phyloP scores from a whole-genome alignment of 2,797 vertebrate species.

The Gymnocypris eckloni region DNA sequence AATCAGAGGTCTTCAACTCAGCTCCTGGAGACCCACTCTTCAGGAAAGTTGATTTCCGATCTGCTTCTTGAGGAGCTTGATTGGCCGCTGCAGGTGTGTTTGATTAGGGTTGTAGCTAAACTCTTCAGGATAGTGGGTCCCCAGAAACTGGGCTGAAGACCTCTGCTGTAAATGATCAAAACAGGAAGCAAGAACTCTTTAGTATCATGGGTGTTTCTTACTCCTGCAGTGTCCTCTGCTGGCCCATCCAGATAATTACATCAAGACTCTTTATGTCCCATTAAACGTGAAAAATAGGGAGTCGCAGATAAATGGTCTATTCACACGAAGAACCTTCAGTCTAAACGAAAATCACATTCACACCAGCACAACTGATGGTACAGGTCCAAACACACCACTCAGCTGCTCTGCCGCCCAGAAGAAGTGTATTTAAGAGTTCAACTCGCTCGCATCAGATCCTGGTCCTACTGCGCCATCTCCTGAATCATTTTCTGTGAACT shows the following conservation, averaged over 20 bases:
- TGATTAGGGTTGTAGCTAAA: too few species aligned
- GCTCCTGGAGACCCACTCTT: too few species aligned
- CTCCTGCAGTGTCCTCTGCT: constrained; percentile 66
- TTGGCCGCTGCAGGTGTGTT: too few species aligned
- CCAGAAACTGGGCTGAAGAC: too few species aligned
- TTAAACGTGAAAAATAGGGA: background rate
- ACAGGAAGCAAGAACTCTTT: background rate
- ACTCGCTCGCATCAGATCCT: too few species aligned
- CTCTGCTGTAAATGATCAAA: background rate
- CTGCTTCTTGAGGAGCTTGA: too few species aligned
- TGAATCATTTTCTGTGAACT: background rate
- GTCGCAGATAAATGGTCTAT: background rate
- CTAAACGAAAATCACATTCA: background rate
- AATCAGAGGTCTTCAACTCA: background rate
- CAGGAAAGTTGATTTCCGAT: too few species aligned
- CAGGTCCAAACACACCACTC: background rate
- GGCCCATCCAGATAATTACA: background rate
- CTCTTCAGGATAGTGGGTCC: too few species aligned
- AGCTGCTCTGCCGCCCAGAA: background rate
- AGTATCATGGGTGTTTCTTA: background rate
- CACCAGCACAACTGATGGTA: background rate
- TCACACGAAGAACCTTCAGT: background rate
- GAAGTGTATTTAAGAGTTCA: background rate
- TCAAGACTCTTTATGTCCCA: too few species aligned
- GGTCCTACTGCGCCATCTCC: background rate